Evolutionary conservation across 1,140 invertebrate species (phyloP).

Genomic region (Atopsyche davidsoni): DNA sequence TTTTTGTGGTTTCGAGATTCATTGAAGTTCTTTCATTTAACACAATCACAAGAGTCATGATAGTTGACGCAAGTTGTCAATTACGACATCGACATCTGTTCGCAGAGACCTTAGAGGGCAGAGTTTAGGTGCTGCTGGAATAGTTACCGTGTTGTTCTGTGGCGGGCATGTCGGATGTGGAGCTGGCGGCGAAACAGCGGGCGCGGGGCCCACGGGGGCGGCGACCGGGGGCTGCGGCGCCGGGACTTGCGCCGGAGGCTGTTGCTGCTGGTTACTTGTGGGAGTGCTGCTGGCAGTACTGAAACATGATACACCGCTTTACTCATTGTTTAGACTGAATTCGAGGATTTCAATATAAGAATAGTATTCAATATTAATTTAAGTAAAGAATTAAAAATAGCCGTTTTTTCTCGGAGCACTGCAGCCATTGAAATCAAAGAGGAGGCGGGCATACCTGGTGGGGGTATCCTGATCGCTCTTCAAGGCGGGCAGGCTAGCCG

Average conservation of each 20-base stretch:
- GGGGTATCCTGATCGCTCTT: slow-evolving; percentile 75
- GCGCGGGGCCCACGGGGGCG: slow-evolving; percentile 33
- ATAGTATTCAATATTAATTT: too few species aligned
- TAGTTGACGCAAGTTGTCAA: not conserved
- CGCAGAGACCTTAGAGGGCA: not conserved
- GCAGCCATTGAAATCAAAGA: too few species aligned
- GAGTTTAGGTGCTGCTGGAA: not conserved
- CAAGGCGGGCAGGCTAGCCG: slow-evolving; percentile 94
- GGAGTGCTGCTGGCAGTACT: too few species aligned
- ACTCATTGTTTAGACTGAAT: too few species aligned
- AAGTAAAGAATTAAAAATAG: too few species aligned
- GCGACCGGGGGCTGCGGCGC: slow-evolving; percentile 37
- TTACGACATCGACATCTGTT: not conserved
- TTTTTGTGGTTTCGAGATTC: too few species aligned
- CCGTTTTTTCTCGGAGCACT: too few species aligned
- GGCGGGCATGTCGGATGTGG: slow-evolving; percentile 40
- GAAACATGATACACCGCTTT: too few species aligned
- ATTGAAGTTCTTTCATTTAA: too few species aligned
- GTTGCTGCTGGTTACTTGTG: slow-evolving; percentile 16
- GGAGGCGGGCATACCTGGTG: slow-evolving; percentile 37
- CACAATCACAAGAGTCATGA: not conserved
- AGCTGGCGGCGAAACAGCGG: slow-evolving; percentile 33
- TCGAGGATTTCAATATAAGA: too few species aligned
- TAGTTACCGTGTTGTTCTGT: slow-evolving; percentile 27
- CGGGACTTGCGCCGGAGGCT: slow-evolving; percentile 1